Evolutionary conservation across 2,888 invertebrate species (phyloP).

Genomic region (Alentia gelatinosa): DNA sequence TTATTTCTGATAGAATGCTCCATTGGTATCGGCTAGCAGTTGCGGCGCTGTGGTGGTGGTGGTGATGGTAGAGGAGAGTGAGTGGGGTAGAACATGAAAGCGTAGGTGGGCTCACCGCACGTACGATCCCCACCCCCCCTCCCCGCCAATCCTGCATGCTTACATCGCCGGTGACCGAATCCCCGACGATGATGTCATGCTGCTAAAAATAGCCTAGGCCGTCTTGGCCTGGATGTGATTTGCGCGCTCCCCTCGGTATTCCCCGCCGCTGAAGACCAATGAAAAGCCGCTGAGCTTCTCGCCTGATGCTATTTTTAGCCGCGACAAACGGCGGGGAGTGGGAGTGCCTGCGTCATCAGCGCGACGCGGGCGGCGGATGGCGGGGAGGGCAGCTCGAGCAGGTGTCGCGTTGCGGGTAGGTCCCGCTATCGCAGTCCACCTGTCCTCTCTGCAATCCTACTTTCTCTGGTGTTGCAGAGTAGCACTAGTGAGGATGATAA

Average conservation of each 20-base stretch:
- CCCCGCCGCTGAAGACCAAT: constrained; percentile 27
- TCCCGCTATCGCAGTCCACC: background rate
- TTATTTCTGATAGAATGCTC: too few species aligned
- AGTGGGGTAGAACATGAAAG: too few species aligned
- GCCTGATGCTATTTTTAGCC: constrained; percentile 21
- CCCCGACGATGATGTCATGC: constrained; percentile 28
- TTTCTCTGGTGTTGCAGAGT: too few species aligned
- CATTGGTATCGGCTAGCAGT: too few species aligned
- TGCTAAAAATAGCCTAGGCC: background rate
- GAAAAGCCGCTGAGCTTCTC: constrained; percentile 5
- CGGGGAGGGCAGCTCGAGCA: background rate
- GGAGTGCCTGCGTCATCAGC: constrained; percentile 34
- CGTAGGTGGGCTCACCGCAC: too few species aligned
- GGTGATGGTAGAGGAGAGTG: too few species aligned
- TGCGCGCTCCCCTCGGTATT: constrained; percentile 7
- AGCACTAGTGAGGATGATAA: too few species aligned
- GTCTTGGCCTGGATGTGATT: constrained; percentile 41
- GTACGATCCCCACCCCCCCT: too few species aligned
- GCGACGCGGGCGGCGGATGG: background rate
- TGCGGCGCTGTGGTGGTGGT: too few species aligned
- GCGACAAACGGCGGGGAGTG: background rate
- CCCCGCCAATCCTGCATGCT: background rate
- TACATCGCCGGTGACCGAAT: constrained; percentile 39
- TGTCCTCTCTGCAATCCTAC: background rate
- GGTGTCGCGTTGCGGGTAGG: background rate